Percentiles rank a stretch among this genome's conserved stretches.
phyloP scores from a whole-genome alignment of 2,797 vertebrate species.

The Poliocrania exsul region DNA sequence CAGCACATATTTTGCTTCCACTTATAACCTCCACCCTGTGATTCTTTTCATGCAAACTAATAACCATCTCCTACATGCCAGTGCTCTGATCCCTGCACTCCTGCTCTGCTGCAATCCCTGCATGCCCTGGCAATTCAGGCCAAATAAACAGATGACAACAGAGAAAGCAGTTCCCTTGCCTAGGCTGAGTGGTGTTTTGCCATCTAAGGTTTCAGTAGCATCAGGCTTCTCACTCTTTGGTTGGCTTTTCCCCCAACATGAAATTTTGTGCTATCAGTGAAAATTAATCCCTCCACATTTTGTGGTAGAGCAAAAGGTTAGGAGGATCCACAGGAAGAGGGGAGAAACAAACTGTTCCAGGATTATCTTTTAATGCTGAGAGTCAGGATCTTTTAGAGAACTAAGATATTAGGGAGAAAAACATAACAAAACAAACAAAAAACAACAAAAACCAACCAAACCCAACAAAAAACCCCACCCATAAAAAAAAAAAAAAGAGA shows the following conservation, averaged over 20 bases:
- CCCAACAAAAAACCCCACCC: no score
- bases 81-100: not conserved
- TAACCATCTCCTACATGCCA: not conserved
- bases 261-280: conserved; percentile 4
- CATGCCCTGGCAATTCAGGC: not conserved
- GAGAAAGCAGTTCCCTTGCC: not conserved
- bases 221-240: not conserved
- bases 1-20: conserved; percentile 49
- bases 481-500: no score
- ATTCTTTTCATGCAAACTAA: conserved; percentile 9
- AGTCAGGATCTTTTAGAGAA: not conserved
- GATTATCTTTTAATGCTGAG: not conserved
- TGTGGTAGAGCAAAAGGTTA: not conserved
- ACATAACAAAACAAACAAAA: no score
- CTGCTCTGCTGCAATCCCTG: not conserved
- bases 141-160: not conserved
- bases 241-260: not conserved
- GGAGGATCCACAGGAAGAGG: not conserved
- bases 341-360: not conserved
- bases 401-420: not conserved
- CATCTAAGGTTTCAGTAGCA: not conserved
- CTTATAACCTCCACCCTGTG: conserved; percentile 17
- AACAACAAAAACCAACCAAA: no score
- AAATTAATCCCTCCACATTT: conserved; percentile 21
- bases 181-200: not conserved